Conservation (phyloP, 92 coral and sea anemone species). For the Diadumene lineata region DNA sequence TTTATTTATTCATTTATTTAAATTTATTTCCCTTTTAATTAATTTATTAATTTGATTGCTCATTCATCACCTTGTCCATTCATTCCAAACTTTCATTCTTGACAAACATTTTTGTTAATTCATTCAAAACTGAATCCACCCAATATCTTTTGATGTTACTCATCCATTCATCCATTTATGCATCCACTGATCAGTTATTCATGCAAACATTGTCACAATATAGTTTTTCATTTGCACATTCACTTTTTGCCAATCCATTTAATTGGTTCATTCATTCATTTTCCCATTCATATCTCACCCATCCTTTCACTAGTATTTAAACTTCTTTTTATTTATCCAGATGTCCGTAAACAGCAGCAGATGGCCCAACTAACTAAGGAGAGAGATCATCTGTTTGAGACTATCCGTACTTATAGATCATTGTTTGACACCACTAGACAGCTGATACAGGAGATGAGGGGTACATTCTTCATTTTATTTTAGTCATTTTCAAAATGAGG, state of each 20-base stretch:
- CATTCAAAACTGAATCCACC: background rate
- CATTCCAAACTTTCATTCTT: background rate
- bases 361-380: slow-evolving; percentile 97
- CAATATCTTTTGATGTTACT: background rate
- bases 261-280: background rate
- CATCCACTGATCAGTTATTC: too few species aligned
- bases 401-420: slow-evolving; percentile 91
- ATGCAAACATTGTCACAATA: too few species aligned
- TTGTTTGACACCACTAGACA: slow-evolving; percentile 95
- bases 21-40: too few species aligned
- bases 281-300: too few species aligned
- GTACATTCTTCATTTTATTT: too few species aligned
- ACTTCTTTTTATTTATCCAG: slow-evolving; percentile 33
- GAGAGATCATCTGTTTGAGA: slow-evolving; percentile 96
- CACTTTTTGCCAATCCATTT: background rate
- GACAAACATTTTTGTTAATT: too few species aligned
- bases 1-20: too few species aligned
- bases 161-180: background rate
- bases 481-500: too few species aligned
- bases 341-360: slow-evolving; percentile 96
- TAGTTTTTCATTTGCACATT: background rate
- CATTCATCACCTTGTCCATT: too few species aligned
- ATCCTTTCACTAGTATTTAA: background rate
- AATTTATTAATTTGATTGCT: too few species aligned
- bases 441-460: slow-evolving; percentile 96